Conservation (phyloP, 2,888 invertebrate genomes). For the Gastrophysa polygoni region DNA sequence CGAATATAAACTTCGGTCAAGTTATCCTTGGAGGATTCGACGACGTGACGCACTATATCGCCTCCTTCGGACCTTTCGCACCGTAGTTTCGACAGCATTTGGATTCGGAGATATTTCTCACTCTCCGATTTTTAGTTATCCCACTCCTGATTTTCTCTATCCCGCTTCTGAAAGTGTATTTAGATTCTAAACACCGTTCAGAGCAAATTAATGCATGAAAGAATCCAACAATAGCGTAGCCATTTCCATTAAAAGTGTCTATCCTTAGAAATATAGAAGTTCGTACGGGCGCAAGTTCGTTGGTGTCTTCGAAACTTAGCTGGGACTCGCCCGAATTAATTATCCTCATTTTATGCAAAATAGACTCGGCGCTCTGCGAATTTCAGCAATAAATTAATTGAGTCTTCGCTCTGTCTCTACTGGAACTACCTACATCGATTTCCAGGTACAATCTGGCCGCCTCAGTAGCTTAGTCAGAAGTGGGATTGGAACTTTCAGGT, state of each 20-base stretch:
- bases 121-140: neutral
- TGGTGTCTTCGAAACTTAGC: slow-evolving; percentile 24
- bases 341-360: slow-evolving; percentile 41
- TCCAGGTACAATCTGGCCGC: neutral
- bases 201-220: too few species aligned
- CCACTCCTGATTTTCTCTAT: neutral
- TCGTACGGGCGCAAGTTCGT: slow-evolving; percentile 20
- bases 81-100: slow-evolving; percentile 19
- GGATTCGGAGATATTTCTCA: slow-evolving; percentile 3
- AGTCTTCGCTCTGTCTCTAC: slow-evolving; percentile 24
- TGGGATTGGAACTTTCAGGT: slow-evolving; percentile 4
- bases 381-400: slow-evolving; percentile 40
- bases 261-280: slow-evolving; percentile 3
- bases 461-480: neutral
- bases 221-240: too few species aligned
- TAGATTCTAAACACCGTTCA: too few species aligned
- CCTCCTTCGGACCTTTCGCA: slow-evolving; percentile 22
- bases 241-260: neutral
- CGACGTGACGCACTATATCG: slow-evolving; percentile 20
- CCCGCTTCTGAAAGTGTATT: neutral
- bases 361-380: slow-evolving; percentile 37
- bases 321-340: slow-evolving; percentile 37
- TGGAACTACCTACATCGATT: slow-evolving; percentile 20
- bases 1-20: slow-evolving; percentile 16
- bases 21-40: slow-evolving; percentile 17